Conservation (phyloP, 2,113 vertebrate genomes). For the Platichthys stellatus region DNA sequence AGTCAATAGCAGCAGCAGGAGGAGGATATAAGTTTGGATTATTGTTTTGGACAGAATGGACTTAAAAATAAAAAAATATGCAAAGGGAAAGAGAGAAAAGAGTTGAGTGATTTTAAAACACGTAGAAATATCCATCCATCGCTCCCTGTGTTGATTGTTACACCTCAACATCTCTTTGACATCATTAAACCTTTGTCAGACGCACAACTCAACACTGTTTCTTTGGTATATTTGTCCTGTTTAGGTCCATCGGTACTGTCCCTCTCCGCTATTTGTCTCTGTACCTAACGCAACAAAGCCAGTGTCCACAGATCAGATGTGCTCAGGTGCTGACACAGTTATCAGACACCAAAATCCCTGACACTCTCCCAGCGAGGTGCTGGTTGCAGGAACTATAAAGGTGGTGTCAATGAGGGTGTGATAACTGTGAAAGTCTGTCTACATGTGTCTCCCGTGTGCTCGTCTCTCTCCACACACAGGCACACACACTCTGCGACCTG, state of each 20-base stretch:
- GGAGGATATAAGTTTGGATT: conserved; percentile 30
- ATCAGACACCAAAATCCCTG: conserved; percentile 49
- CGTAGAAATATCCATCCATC: not conserved
- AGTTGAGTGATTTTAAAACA: not conserved
- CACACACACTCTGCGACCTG: conserved; percentile 52
- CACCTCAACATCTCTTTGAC: conserved; percentile 6
- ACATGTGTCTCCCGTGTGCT: conserved; percentile 76
- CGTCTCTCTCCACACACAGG: conserved; percentile 53
- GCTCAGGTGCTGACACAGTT: conserved; percentile 48
- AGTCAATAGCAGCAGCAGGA: conserved; percentile 62
- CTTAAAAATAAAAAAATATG: conserved; percentile 30
- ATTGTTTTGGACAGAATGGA: conserved; percentile 40
- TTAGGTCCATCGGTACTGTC: not conserved
- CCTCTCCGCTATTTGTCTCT: conserved; percentile 2
- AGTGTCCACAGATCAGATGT: conserved; percentile 48
- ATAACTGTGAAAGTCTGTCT: conserved; percentile 76
- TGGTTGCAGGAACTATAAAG: conserved; percentile 65
- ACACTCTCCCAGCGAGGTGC: conserved; percentile 53
- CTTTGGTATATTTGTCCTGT: not conserved
- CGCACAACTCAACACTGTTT: not conserved
- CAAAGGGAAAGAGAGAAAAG: conserved; percentile 12
- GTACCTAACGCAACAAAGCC: conserved; percentile 24
- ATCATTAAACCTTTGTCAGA: conserved; percentile 1
- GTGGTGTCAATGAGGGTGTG: conserved; percentile 73
- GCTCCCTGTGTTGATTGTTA: conserved; percentile 7